Percentiles rank a stretch among this genome's conserved stretches.
phyloP scores from a whole-genome alignment of 2,797 vertebrate species.

The Enteromius radiatus region DNA sequence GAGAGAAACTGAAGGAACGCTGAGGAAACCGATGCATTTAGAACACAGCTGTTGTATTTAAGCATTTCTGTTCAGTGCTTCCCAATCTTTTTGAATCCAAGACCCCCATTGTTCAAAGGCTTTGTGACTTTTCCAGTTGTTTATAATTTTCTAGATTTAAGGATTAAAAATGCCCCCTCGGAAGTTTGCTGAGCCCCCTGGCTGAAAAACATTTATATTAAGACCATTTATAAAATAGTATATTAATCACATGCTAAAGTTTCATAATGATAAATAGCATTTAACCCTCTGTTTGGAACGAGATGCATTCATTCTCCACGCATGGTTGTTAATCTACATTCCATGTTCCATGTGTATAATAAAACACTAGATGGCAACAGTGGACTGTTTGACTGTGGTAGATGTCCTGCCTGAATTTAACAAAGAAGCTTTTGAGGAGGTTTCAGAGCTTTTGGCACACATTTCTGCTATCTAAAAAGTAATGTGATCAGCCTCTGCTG shows the following conservation, averaged over 20 bases:
- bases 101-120: neutral
- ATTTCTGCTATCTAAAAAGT: conserved; percentile 61
- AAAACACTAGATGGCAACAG: conserved; percentile 67
- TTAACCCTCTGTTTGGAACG: neutral
- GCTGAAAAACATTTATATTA: neutral
- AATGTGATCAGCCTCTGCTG: conserved; percentile 71
- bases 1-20: conserved; percentile 2
- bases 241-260: neutral
- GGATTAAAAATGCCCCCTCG: too few species aligned
- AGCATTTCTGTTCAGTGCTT: conserved; percentile 1
- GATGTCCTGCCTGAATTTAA: conserved; percentile 33
- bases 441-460: conserved; percentile 54
- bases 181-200: neutral
- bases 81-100: neutral
- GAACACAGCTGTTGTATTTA: neutral
- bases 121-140: neutral
- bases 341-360: neutral
- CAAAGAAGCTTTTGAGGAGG: conserved; percentile 63
- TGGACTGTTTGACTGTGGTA: conserved; percentile 43
- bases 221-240: neutral
- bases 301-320: neutral
- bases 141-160: neutral
- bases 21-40: conserved; percentile 11
- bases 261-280: neutral
- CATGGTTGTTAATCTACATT: neutral